Evolutionary conservation across 1,140 invertebrate species (phyloP).

Genomic region (Riptortus pedestris): DNA sequence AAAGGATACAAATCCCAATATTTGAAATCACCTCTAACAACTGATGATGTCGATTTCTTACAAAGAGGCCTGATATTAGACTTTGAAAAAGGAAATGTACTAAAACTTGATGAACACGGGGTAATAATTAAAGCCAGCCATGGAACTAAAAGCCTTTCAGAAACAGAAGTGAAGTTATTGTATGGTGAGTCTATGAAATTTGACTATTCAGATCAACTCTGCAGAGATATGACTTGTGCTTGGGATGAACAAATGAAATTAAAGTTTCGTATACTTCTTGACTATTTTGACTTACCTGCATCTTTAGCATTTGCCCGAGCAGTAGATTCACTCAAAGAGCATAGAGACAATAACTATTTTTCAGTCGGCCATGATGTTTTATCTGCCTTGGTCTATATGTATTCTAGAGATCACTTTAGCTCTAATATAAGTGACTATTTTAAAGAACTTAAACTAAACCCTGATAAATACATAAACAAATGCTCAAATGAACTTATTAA

Average conservation of each 20-base stretch:
- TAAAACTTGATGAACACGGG: conserved; percentile 52
- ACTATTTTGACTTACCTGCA: conserved; percentile 65
- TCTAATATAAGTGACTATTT: conserved; percentile 50
- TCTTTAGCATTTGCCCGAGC: conserved; percentile 56
- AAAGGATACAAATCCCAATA: conserved; percentile 47
- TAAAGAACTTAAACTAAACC: conserved; percentile 47
- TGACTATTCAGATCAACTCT: conserved; percentile 45
- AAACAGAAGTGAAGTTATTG: conserved; percentile 46
- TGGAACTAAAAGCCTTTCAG: conserved; percentile 50
- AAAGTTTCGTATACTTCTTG: conserved; percentile 54
- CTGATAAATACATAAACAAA: conserved; percentile 51
- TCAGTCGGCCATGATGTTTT: conserved; percentile 55
- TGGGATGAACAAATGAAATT: conserved; percentile 50
- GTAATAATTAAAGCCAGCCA: conserved; percentile 54
- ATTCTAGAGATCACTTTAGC: conserved; percentile 48
- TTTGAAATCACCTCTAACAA: conserved; percentile 43
- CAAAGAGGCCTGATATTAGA: conserved; percentile 68
- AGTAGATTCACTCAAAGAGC: conserved; percentile 57
- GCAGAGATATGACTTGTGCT: conserved; percentile 44
- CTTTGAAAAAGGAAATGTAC: conserved; percentile 55
- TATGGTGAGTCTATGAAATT: conserved; percentile 45
- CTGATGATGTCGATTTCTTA: conserved; percentile 50
- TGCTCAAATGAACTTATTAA: conserved; percentile 47
- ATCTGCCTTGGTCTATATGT: conserved; percentile 51
- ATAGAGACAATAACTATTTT: conserved; percentile 42